Conservation (phyloP, 2,797 vertebrate species). For the Pogoniulus pusillus region DNA sequence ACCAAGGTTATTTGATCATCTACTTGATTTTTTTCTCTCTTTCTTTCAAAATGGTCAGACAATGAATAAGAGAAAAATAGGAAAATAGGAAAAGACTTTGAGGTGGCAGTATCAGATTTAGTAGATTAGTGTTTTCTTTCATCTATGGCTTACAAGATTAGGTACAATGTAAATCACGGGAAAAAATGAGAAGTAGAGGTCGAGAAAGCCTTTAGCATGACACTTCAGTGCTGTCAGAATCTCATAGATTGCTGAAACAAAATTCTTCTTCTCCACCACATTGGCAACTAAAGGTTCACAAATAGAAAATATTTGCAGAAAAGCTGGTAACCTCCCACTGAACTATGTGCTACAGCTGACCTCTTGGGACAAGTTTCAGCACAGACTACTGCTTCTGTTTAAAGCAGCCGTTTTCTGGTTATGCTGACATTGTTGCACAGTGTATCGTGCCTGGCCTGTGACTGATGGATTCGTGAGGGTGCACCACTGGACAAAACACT, state of each 20-base stretch:
- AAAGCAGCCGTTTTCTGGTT: neutral
- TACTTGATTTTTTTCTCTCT: neutral
- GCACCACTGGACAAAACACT: neutral
- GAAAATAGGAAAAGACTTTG: neutral
- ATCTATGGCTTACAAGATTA: neutral
- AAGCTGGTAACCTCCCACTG: neutral
- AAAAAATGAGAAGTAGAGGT: neutral
- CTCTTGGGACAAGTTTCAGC: neutral
- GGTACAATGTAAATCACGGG: accelerated
- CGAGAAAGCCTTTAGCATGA: neutral
- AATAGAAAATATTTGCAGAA: neutral
- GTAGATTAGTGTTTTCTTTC: neutral
- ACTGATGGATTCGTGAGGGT: neutral
- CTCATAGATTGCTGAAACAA: neutral
- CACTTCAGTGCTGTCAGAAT: neutral
- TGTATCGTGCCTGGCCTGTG: neutral
- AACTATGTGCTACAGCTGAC: neutral
- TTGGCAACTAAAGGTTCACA: neutral
- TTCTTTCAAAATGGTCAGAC: neutral
- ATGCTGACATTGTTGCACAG: neutral
- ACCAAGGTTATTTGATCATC: neutral
- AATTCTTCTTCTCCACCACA: neutral
- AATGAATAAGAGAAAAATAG: neutral
- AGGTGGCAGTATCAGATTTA: neutral
- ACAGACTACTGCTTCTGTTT: neutral